Evolutionary conservation across 2,797 vertebrate genomes (phyloP), one percentile per base, ranked within the genome.

Genomic region (Tiaroga cobitis): DNA sequence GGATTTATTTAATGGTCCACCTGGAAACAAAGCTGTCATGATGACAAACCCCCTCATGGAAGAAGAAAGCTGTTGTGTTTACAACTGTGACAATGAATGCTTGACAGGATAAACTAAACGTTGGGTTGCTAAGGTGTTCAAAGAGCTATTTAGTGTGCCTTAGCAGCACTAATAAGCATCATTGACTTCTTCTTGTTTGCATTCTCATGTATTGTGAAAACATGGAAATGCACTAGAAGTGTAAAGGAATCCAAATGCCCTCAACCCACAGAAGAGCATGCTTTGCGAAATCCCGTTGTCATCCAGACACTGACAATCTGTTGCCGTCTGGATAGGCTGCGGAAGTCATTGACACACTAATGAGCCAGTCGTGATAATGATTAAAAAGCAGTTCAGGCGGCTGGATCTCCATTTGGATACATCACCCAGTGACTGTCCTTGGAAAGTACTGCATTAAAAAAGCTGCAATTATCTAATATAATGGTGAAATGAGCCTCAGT

Each of bases 341-440:
- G 65, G 61, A 69, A 74, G 80, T 81, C 86, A 88, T 61, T 87
- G 85, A 83, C 85, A 85, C 65, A 78, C 85, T 88, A 88, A 88
- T 78, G 39, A 87, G 80, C 67, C 80, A 83, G 82, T 86, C 39
- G 15, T 54, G 83, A 78, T 89, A 73, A 87, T 85, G 80, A 88
- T 89, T 86, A 85, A 82, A 87, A 85, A 83, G 77, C 83, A 72
- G 80, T 88, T 85, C 59, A 76, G 80, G 70, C 68, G 9, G 69
- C 19, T 84, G 77, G 72, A 83, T 83, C 67, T 85, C 65, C 65
- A 81, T 88, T 85, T 87, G 83, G 72, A 85, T 51, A 85, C 80
- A 80, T 77, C 61, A 75, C 73, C 15, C n/a, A 70, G 69, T n/a
- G 41, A 87, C 54, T 83, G 80, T 88, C 72, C 67, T 83, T 85